Percentiles rank a stretch among this genome's conserved stretches.
These are phyloP conservation scores for Propsilocerus akamusi DNA, from an alignment of 1,140 invertebrate genomes.

Conservation along the genomic window DNA sequence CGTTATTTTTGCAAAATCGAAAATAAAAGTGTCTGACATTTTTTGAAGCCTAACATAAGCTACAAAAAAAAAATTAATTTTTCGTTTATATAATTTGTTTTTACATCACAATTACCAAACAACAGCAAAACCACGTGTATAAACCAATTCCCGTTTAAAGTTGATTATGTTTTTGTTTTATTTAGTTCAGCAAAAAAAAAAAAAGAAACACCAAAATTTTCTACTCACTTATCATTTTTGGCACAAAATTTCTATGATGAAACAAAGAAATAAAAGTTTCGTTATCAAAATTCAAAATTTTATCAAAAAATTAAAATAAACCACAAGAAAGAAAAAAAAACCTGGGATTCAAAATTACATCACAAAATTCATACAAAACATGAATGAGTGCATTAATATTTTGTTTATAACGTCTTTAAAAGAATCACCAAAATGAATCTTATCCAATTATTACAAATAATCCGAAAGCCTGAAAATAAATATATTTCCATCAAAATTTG, in stretches of 20 bases:
- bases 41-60: background rate
- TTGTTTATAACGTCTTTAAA: conserved; percentile 4
- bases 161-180: conserved; percentile 6
- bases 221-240: background rate
- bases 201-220: background rate
- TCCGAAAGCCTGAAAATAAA: background rate
- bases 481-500: background rate
- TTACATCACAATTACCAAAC: background rate
- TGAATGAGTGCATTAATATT: background rate
- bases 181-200: conserved; percentile 2
- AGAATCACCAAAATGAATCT: background rate
- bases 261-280: conserved; percentile 6
- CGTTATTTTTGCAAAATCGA: too few species aligned
- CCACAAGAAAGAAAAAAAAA: conserved; percentile 5
- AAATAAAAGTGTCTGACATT: too few species aligned
- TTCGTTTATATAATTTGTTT: background rate
- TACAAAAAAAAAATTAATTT: background rate
- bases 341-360: conserved; percentile 1
- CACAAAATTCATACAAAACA: background rate
- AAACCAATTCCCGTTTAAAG: conserved; percentile 3
- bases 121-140: background rate
- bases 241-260: background rate
- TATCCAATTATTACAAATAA: background rate
- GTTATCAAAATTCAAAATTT: conserved; percentile 8
- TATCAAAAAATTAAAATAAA: conserved; percentile 8